These are phyloP conservation scores for Maniola jurtina DNA, from an alignment of 1,140 invertebrate genomes.

Conservation along the genomic window DNA sequence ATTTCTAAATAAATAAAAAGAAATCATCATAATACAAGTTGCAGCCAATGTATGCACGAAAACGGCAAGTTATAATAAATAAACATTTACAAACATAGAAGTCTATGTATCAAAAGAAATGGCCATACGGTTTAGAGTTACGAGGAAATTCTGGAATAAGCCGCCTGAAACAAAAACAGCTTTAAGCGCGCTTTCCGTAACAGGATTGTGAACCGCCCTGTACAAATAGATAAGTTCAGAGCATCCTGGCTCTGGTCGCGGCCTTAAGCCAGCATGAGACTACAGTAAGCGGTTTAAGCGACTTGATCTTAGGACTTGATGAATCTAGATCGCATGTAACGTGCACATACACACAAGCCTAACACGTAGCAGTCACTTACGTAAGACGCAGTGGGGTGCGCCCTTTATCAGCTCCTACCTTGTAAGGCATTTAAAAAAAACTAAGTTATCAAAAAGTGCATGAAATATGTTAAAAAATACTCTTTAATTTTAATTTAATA, in stretches of 20 bases:
- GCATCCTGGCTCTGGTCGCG: conserved; percentile 1
- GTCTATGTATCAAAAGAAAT: not conserved
- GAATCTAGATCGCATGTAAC: not conserved
- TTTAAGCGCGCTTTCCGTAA: conserved; percentile 12
- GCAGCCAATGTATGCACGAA: too few relatives aligned
- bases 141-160: conserved; percentile 2
- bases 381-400: too few relatives aligned
- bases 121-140: not conserved
- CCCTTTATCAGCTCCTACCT: too few relatives aligned
- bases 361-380: too few relatives aligned
- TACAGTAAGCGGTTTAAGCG: conserved; percentile 29
- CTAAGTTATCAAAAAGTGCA: too few relatives aligned
- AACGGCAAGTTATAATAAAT: too few relatives aligned
- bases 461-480: too few relatives aligned
- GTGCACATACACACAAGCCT: not conserved
- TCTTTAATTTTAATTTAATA: too few relatives aligned
- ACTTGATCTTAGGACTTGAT: not conserved
- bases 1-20: too few relatives aligned
- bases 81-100: not conserved
- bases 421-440: too few relatives aligned
- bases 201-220: conserved; percentile 30
- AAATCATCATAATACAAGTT: too few relatives aligned
- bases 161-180: conserved; percentile 24
- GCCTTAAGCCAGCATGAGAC: conserved; percentile 24
- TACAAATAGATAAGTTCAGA: conserved; percentile 34